Conservation (phyloP, 2,888 invertebrate species). For the Apoda limacodes region DNA sequence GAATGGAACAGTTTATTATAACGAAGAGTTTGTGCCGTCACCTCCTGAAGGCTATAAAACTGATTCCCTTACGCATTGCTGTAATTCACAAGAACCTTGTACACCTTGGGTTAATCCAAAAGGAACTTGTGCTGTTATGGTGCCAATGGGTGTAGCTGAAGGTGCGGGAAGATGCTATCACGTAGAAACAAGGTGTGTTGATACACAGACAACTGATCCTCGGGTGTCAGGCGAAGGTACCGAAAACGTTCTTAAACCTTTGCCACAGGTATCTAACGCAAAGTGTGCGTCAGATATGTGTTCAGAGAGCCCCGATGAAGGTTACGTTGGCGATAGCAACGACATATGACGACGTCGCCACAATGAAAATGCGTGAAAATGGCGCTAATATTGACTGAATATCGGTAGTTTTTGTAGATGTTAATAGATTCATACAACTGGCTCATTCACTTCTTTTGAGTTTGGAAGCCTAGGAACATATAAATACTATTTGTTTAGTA, state of each 20-base stretch:
- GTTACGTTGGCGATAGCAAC: constrained; percentile 85
- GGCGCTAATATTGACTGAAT: constrained; percentile 60
- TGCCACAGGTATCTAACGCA: constrained; percentile 56
- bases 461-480: too few relatives aligned
- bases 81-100: constrained; percentile 53
- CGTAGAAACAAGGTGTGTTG: constrained; percentile 70
- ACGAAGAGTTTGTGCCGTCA: constrained; percentile 74
- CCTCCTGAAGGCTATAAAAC: constrained; percentile 79
- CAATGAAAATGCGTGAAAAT: constrained; percentile 52
- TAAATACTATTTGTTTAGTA: too few relatives aligned
- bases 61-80: constrained; percentile 62
- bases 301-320: constrained; percentile 89
- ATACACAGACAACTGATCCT: constrained; percentile 71
- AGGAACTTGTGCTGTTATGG: constrained; percentile 65
- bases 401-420: constrained; percentile 39
- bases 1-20: constrained; percentile 57
- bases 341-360: constrained; percentile 76
- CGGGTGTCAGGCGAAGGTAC: constrained; percentile 50
- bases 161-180: constrained; percentile 62
- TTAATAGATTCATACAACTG: too few relatives aligned
- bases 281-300: constrained; percentile 64
- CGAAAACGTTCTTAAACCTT: constrained; percentile 49
- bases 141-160: constrained; percentile 53
- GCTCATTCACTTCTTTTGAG: too few relatives aligned
- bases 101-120: constrained; percentile 59